A percentile compares a stretch with the other conserved stretches of the same genome.
Conservation (phyloP, 2,888 invertebrate genomes). For the Neria commutata region DNA sequence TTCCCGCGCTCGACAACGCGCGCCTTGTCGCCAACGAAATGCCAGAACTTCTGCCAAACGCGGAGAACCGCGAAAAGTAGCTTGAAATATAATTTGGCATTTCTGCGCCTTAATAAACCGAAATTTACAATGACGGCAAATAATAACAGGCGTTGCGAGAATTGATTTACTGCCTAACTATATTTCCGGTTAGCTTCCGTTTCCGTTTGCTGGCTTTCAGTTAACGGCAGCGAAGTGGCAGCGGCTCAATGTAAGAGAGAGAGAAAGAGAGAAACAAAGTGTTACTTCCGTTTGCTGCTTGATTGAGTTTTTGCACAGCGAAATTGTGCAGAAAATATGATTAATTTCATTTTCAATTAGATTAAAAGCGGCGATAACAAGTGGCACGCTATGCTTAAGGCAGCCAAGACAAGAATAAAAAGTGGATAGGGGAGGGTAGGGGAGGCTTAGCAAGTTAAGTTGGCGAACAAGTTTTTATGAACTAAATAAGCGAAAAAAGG, state of each 20-base stretch:
- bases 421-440: too few species aligned
- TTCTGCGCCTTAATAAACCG: background rate
- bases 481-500: too few species aligned
- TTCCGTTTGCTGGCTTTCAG: background rate
- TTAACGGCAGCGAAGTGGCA: too few species aligned
- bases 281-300: background rate
- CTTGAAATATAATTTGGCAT: background rate
- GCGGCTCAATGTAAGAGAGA: too few species aligned
- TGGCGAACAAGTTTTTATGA: too few species aligned
- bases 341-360: constrained; percentile 2
- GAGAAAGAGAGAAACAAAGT: too few species aligned
- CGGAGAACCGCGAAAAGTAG: background rate
- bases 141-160: background rate
- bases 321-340: background rate
- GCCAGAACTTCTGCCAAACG: too few species aligned
- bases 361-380: background rate
- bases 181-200: background rate
- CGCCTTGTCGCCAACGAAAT: background rate
- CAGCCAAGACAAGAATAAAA: too few species aligned
- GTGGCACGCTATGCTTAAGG: too few species aligned
- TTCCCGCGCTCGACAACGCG: background rate
- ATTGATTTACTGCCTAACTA: background rate
- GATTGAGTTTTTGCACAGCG: background rate
- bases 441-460: too few species aligned
- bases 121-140: background rate